Percentiles rank a stretch among this genome's conserved stretches.
phyloP scores from a whole-genome alignment of 1,140 invertebrate species.

The Rhynchophorus ferrugineus region DNA sequence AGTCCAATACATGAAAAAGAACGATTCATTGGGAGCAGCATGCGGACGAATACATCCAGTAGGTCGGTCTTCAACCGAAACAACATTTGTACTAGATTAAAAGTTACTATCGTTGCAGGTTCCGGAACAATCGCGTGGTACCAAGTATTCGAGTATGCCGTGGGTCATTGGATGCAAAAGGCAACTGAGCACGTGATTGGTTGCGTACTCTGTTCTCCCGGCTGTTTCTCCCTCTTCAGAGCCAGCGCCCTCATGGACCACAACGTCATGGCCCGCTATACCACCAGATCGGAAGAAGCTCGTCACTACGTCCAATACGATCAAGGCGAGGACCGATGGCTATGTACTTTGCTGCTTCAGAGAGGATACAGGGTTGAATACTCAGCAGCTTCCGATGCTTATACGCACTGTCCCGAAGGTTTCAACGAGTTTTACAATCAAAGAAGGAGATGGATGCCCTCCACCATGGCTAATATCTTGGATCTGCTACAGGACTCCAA shows the following conservation, averaged over 20 bases:
- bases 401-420: conserved; percentile 82
- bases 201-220: conserved; percentile 82
- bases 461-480: conserved; percentile 82
- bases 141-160: conserved; percentile 89
- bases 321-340: conserved; percentile 84
- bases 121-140: conserved; percentile 86
- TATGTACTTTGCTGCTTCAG: conserved; percentile 79
- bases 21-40: conserved; percentile 77
- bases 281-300: conserved; percentile 69
- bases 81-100: neutral
- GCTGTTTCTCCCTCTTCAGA: conserved; percentile 86
- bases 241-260: conserved; percentile 85
- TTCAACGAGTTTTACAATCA: conserved; percentile 87
- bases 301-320: conserved; percentile 88
- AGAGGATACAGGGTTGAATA: conserved; percentile 85
- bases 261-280: conserved; percentile 84
- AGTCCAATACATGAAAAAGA: conserved; percentile 87
- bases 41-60: conserved; percentile 90
- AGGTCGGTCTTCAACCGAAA: conserved; percentile 45
- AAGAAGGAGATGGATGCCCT: conserved; percentile 80
- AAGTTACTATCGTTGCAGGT: conserved; percentile 42
- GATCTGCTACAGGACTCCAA: conserved; percentile 70
- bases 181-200: conserved; percentile 90
- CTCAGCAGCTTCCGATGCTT: conserved; percentile 85
- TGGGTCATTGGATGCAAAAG: conserved; percentile 92